A percentile compares a stretch with the other conserved stretches of the same genome.
phyloP scores from a whole-genome alignment of 2,888 invertebrate genomes.

The Hyposoter dolosus region DNA sequence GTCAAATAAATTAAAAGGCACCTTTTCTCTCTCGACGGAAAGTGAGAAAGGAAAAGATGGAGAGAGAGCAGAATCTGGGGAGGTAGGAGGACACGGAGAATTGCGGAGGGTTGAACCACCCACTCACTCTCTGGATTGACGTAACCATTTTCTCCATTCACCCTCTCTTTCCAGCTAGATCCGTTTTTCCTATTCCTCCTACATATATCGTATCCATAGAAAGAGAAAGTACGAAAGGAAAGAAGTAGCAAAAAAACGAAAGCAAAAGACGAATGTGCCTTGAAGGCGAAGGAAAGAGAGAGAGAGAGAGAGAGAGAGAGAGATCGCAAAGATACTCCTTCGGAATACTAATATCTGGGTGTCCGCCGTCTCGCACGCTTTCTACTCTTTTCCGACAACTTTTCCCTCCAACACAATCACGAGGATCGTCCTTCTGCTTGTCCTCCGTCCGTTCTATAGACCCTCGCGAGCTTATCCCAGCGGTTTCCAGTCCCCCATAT shows the following conservation, averaged over 20 bases:
- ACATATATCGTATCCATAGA: constrained; percentile 36
- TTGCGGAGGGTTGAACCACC: constrained; percentile 17
- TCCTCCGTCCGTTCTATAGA: constrained; percentile 42
- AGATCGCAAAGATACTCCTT: constrained; percentile 68
- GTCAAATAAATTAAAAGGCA: constrained; percentile 80
- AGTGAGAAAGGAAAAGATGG: constrained; percentile 32
- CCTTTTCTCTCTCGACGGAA: constrained; percentile 64
- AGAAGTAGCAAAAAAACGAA: constrained; percentile 46
- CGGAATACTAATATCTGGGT: constrained; percentile 77
- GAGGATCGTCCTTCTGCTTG: constrained; percentile 32
- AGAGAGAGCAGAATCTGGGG: constrained; percentile 17
- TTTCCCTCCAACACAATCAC: constrained; percentile 40
- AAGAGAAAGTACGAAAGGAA: constrained; percentile 33
- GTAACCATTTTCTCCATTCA: constrained; percentile 58
- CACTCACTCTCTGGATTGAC: constrained; percentile 33
- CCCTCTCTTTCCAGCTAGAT: constrained; percentile 64
- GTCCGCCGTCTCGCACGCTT: constrained; percentile 53
- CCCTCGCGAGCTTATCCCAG: constrained; percentile 33
- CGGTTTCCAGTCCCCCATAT: constrained; percentile 44
- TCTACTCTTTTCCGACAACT: constrained; percentile 60
- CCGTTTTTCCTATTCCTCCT: constrained; percentile 57
- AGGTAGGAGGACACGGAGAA: constrained; percentile 16
- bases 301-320: constrained; percentile 24
- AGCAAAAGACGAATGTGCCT: constrained; percentile 28
- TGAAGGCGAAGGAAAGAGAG: constrained; percentile 37